phyloP scores from a whole-genome alignment of 2,113 vertebrate species.

The Aramus guarauna region DNA sequence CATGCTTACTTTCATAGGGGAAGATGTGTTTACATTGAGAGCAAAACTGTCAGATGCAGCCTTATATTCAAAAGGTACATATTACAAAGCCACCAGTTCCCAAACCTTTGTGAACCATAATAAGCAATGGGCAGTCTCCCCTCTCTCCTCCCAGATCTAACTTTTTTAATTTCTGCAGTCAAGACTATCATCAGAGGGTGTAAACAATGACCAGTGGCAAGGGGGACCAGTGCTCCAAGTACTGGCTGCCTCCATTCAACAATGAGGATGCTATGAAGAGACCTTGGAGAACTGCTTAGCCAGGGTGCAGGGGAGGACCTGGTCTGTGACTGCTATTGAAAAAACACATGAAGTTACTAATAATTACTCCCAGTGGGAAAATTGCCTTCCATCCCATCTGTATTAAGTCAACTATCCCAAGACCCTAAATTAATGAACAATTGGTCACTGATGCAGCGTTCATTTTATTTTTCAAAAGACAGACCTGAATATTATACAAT shows the following conservation, averaged over 20 bases:
- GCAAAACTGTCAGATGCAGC: background rate
- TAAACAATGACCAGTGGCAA: background rate
- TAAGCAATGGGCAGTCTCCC: background rate
- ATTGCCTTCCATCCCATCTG: background rate
- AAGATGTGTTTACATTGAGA: background rate
- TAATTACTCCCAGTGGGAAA: background rate
- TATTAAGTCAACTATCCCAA: background rate
- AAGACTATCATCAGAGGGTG: background rate
- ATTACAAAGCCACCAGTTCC: background rate
- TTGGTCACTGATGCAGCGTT: background rate
- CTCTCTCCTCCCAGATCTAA: background rate
- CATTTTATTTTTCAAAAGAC: background rate
- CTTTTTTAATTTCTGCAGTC: background rate
- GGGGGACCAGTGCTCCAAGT: background rate
- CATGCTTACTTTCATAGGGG: background rate
- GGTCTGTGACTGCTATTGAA: background rate
- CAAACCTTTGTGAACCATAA: background rate
- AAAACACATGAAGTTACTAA: background rate
- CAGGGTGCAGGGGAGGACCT: background rate
- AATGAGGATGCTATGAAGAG: background rate
- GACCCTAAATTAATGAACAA: background rate
- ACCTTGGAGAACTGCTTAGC: background rate
- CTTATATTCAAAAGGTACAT: background rate
- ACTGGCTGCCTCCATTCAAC: background rate
- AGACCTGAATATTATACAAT: background rate